Base-by-base conservation (phyloP, 2,113 vertebrate species). In the Menidia beryllina region DNA sequence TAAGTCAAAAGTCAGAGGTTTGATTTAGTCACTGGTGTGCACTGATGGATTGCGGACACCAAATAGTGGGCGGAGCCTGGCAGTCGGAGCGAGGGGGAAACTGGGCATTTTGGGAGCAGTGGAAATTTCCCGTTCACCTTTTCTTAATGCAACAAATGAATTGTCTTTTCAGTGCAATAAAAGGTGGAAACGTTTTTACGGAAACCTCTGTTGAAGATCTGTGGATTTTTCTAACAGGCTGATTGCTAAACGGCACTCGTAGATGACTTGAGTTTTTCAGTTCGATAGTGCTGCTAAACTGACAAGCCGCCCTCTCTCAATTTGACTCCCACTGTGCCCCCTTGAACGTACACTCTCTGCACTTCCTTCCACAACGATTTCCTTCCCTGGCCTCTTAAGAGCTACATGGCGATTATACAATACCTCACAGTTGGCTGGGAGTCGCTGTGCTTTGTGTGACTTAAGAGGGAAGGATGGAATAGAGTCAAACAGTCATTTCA, bases 401-500 rank as follows among this genome's bases (percentile, higher is more conserved):
- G 75, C 84, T 70, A 58, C 79, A 64, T 14, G 75, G 58, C 66
- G 54, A 81, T 89, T 83, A 82, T 71, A 80, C 72, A 77, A 75
- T 51, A 70, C 69, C 79, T 85, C 73, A 86, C 83, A 85, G 86
- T 81, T 72, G 79, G 79, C 85, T 75, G 77, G 75, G 81, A 82
- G 71, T 72, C 12, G 21, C 75, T 43, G 65, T 10, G 62, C 79
- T 86, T 88, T 88, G 87, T 88, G 88, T 84, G 88, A 85, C 86
- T 87, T 87, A 81, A 89, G 82, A 79, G 83, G 77, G 75, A 84
- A 75, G 80, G 83, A 86, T 83, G 86, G 90, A 89, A 75, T 73
- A 72, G 75, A 90, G 76, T 89, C 87, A 83, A 89, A 81, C 89
- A 88, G 85, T 89, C 79, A 87, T 90, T 89, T 91, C 85, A 88